Evolutionary conservation across 23 tunicate species (phyloP).

Genomic region (Ciona savignyi): DNA sequence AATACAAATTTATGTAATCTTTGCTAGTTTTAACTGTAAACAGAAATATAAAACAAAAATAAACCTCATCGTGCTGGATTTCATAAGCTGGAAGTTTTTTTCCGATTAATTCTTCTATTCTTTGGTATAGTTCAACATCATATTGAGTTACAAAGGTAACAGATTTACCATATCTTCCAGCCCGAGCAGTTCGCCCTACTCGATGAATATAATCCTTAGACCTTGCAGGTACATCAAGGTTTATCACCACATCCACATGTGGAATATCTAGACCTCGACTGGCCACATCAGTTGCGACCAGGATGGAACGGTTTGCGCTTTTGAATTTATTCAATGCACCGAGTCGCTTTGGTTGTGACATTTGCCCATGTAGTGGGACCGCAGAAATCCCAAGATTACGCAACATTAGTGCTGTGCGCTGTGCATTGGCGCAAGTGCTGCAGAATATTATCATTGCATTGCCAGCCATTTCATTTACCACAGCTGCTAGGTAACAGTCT

Average conservation of each 20-base stretch:
- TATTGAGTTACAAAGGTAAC: constrained; percentile 94
- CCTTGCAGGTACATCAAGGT: constrained; percentile 72
- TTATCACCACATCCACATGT: constrained; percentile 87
- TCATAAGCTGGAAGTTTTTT: constrained; percentile 81
- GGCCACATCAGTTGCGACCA: constrained; percentile 94
- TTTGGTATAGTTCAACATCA: constrained; percentile 91
- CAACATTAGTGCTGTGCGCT: constrained; percentile 61
- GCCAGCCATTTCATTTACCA: constrained; percentile 84
- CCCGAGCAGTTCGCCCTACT: constrained; percentile 95
- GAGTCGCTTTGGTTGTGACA: constrained; percentile 89
- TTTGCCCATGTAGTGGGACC: constrained; percentile 88
- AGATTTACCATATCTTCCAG: constrained; percentile 86
- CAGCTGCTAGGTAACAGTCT: constrained; percentile 71
- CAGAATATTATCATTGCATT: constrained; percentile 81
- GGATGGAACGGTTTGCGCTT: constrained; percentile 51
- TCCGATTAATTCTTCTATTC: constrained; percentile 85
- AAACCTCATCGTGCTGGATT: constrained; percentile 84
- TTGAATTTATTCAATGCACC: constrained; percentile 85
- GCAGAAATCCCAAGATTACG: constrained; percentile 61
- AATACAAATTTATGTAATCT: too few species aligned
- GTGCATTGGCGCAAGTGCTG: constrained; percentile 71
- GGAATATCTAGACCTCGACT: constrained; percentile 94
- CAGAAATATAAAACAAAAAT: too few species aligned
- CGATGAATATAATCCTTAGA: constrained; percentile 95
- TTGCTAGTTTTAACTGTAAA: neutral